phyloP scores from a whole-genome alignment of 2,113 vertebrate species.

The Columba livia region DNA sequence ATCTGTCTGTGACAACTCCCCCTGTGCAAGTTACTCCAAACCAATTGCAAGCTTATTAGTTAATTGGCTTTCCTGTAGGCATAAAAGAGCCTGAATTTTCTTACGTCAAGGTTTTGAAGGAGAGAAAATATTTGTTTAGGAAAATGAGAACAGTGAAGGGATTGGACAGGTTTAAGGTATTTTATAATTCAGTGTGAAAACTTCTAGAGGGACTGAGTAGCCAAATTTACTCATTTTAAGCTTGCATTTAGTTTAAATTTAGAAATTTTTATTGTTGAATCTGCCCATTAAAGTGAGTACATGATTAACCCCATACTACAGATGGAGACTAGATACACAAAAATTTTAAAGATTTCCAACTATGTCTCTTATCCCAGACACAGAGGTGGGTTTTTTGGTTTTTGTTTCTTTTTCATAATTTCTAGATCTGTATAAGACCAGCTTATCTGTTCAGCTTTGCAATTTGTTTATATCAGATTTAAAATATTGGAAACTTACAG shows the following conservation, averaged over 20 bases:
- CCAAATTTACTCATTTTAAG: not conserved
- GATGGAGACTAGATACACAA: not conserved
- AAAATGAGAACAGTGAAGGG: not conserved
- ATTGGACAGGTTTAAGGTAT: not conserved
- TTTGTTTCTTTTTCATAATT: not conserved
- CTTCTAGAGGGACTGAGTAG: not conserved
- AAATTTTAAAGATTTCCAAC: not conserved
- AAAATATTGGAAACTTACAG: not conserved
- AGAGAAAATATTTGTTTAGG: not conserved
- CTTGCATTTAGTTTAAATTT: not conserved
- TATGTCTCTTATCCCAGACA: not conserved
- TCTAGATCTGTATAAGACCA: not conserved
- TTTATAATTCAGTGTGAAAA: not conserved
- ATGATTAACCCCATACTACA: not conserved
- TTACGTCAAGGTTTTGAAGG: not conserved
- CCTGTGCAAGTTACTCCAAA: not conserved
- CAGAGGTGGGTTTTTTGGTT: rapidly evolving
- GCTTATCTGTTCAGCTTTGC: not conserved
- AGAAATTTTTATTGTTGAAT: not conserved
- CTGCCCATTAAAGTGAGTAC: rapidly evolving
- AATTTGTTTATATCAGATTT: not conserved
- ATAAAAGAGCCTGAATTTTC: not conserved
- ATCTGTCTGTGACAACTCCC: not conserved
- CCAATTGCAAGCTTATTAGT: not conserved
- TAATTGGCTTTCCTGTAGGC: not conserved